phyloP scores from a whole-genome alignment of 2,113 vertebrate genomes.

The Eudorcas thomsonii region DNA sequence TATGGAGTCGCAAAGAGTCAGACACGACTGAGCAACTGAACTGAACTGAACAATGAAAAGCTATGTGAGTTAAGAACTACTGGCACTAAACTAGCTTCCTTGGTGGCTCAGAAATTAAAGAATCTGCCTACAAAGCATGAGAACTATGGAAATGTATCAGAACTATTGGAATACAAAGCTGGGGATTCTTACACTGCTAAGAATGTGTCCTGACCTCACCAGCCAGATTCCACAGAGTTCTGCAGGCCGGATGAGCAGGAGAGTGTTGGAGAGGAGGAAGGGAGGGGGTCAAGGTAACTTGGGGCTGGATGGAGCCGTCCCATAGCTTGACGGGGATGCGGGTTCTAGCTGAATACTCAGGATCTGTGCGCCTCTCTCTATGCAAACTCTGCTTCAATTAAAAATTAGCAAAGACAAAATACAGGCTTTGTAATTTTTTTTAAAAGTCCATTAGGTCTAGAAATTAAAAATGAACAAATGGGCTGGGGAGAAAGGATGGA shows the following conservation, averaged over 20 bases:
- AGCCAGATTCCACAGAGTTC: not conserved
- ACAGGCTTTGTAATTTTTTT: not conserved
- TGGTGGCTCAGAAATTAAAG: not conserved
- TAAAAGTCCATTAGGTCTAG: not conserved
- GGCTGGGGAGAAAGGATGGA: not conserved
- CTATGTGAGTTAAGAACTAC: too few relatives aligned
- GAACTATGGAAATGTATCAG: too few relatives aligned
- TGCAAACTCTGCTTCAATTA: not conserved
- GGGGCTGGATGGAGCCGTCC: not conserved
- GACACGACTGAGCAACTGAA: not conserved
- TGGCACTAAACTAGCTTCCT: not conserved
- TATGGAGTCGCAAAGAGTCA: not conserved
- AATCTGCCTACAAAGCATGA: not conserved
- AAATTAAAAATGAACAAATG: not conserved
- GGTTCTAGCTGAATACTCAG: not conserved
- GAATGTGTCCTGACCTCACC: not conserved
- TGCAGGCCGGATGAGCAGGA: too few relatives aligned
- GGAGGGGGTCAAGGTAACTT: not conserved
- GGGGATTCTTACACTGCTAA: too few relatives aligned
- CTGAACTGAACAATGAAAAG: not conserved
- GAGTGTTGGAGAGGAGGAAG: not conserved
- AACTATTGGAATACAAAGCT: too few relatives aligned
- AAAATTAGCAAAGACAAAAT: not conserved
- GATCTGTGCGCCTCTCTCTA: not conserved
- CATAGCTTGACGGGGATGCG: fast-evolving